Conservation (phyloP, 2,797 vertebrate genomes). For the Clarias platycephalus region DNA sequence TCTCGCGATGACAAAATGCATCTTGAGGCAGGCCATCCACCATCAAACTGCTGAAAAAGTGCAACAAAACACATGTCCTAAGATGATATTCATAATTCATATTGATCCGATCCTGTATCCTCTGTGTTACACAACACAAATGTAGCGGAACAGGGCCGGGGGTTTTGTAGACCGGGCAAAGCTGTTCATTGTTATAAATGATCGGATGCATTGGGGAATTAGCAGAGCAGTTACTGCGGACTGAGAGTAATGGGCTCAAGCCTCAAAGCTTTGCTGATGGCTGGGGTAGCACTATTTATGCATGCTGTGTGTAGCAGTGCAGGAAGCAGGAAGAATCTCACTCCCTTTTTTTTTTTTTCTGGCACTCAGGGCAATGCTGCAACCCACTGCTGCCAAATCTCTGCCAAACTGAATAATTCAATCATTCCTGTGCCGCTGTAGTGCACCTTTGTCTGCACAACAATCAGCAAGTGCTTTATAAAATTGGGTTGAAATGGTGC, state of each 20-base stretch:
- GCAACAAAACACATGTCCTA: slow-evolving; percentile 51
- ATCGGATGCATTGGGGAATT: slow-evolving; percentile 73
- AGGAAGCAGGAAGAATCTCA: slow-evolving; percentile 77
- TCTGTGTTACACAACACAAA: slow-evolving; percentile 65
- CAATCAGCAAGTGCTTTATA: slow-evolving; percentile 70
- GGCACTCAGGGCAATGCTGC: slow-evolving; percentile 78
- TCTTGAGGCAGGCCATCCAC: slow-evolving; percentile 44
- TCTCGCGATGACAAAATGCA: slow-evolving; percentile 49
- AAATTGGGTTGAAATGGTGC: slow-evolving; percentile 57
- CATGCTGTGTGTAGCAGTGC: slow-evolving; percentile 80
- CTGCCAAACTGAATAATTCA: slow-evolving; percentile 84
- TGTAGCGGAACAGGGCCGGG: slow-evolving; percentile 45
- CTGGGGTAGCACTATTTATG: slow-evolving; percentile 79
- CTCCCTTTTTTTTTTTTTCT: slow-evolving; percentile 61
- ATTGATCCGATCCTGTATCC: slow-evolving; percentile 71
- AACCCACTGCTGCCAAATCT: slow-evolving; percentile 76
- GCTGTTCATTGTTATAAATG: slow-evolving; percentile 56
- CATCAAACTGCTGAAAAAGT: slow-evolving; percentile 47
- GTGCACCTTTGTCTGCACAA: slow-evolving; percentile 72
- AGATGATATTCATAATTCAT: slow-evolving; percentile 55
- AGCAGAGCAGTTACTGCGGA: slow-evolving; percentile 71
- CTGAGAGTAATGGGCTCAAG: slow-evolving; percentile 72
- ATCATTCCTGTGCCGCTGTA: slow-evolving; percentile 70
- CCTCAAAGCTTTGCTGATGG: slow-evolving; percentile 67
- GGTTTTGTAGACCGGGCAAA: slow-evolving; percentile 44